A percentile compares a stretch with the other conserved stretches of the same genome.
Conservation (phyloP, 2,888 invertebrate species). For the Germaria angustata region DNA sequence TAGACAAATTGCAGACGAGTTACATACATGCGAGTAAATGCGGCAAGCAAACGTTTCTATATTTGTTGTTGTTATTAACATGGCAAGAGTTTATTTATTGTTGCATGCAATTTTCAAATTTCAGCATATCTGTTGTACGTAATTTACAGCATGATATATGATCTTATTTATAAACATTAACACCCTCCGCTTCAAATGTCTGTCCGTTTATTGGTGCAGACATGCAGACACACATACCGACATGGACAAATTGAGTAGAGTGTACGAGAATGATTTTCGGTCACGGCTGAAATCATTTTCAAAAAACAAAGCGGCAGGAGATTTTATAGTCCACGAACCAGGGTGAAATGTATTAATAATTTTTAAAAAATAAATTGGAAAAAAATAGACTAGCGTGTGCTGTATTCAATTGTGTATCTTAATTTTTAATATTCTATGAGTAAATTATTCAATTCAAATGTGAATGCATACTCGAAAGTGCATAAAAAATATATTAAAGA, state of each 20-base stretch:
- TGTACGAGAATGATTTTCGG: slow-evolving; percentile 51
- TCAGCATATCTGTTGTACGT: slow-evolving; percentile 53
- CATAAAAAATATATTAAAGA: neutral
- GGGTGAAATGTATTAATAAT: slow-evolving; percentile 10
- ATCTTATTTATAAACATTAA: slow-evolving; percentile 57
- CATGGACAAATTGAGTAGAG: slow-evolving; percentile 54
- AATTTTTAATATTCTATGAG: neutral
- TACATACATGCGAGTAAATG: neutral
- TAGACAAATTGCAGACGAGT: slow-evolving; percentile 36
- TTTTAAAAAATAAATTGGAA: neutral
- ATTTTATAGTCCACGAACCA: slow-evolving; percentile 29
- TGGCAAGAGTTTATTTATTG: slow-evolving; percentile 33
- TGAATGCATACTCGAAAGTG: neutral
- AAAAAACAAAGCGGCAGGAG: slow-evolving; percentile 41
- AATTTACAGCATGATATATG: slow-evolving; percentile 58
- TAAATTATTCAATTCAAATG: neutral
- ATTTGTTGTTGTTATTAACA: slow-evolving; percentile 29
- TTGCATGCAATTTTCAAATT: slow-evolving; percentile 51
- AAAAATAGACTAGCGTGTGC: slow-evolving; percentile 37
- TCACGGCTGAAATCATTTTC: slow-evolving; percentile 53
- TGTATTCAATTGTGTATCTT: slow-evolving; percentile 20
- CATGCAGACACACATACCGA: slow-evolving; percentile 10
- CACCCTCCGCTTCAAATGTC: slow-evolving; percentile 43
- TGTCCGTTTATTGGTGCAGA: neutral
- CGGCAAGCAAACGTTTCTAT: neutral